Percentiles rank a stretch among this genome's conserved stretches.
These are phyloP conservation scores for Melinaea marsaeus DNA, from an alignment of 2,888 invertebrate species.

Conservation along the genomic window DNA sequence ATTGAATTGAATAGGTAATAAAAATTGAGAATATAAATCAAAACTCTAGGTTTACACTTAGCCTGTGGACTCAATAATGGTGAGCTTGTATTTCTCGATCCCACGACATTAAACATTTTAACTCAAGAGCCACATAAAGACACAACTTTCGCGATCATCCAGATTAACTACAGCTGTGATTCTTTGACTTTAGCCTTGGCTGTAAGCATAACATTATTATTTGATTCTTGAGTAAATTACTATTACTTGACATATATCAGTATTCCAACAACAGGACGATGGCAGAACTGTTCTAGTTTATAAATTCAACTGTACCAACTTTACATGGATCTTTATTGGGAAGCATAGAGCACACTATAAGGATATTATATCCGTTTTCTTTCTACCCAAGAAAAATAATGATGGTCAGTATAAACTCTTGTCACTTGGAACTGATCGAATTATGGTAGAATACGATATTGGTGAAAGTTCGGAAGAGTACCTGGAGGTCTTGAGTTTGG, in stretches of 20 bases:
- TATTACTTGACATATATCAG: background rate
- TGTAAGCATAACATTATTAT: slow-evolving; percentile 54
- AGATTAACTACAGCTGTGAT: slow-evolving; percentile 74
- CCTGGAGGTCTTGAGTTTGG: slow-evolving; percentile 64
- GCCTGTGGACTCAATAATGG: slow-evolving; percentile 80
- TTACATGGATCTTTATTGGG: slow-evolving; percentile 75
- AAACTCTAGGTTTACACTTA: slow-evolving; percentile 70
- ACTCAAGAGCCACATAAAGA: slow-evolving; percentile 65
- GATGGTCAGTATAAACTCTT: slow-evolving; percentile 67
- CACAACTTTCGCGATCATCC: slow-evolving; percentile 62
- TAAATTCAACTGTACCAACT: slow-evolving; percentile 52
- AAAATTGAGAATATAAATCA: background rate
- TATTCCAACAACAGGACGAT: slow-evolving; percentile 63
- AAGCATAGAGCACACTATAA: slow-evolving; percentile 80
- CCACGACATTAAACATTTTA: slow-evolving; percentile 71
- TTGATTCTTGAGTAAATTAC: background rate
- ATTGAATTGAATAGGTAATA: too few species aligned
- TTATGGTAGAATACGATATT: slow-evolving; percentile 79
- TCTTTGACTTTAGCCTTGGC: slow-evolving; percentile 76
- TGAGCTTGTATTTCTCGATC: slow-evolving; percentile 77
- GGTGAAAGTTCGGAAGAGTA: slow-evolving; percentile 60
- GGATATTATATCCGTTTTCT: slow-evolving; percentile 75
- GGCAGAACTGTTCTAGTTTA: slow-evolving; percentile 73
- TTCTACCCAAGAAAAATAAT: slow-evolving; percentile 59
- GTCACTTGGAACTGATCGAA: slow-evolving; percentile 78